A percentile compares a stretch with the other conserved stretches of the same genome.
phyloP scores from a whole-genome alignment of 2,888 invertebrate species.

The Iselma pallidipennis region DNA sequence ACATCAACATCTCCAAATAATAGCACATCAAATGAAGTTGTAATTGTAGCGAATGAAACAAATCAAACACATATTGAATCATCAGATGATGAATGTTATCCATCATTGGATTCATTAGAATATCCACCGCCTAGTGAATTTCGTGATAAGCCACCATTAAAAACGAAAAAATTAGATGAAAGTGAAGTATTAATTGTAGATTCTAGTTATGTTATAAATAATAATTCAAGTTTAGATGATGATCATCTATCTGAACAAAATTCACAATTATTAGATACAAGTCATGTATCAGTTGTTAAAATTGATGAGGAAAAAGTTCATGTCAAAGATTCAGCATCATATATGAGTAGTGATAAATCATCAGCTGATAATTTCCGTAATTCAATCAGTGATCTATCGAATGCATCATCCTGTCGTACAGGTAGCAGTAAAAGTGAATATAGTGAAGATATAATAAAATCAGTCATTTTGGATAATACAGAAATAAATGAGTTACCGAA shows the following conservation, averaged over 20 bases:
- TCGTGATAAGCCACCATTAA: constrained; percentile 51
- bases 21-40: constrained; percentile 69
- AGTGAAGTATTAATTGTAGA: constrained; percentile 81
- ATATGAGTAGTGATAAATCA: constrained; percentile 47
- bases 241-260: constrained; percentile 39
- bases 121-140: constrained; percentile 59
- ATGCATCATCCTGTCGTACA: constrained; percentile 50
- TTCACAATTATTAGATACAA: constrained; percentile 66
- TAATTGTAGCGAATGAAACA: constrained; percentile 76
- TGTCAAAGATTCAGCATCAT: constrained; percentile 68
- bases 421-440: constrained; percentile 49
- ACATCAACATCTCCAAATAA: constrained; percentile 57
- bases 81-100: constrained; percentile 74
- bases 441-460: constrained; percentile 56
- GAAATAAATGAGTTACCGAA: constrained; percentile 42
- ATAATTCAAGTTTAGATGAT: constrained; percentile 68
- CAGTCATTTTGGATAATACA: constrained; percentile 57
- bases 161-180: constrained; percentile 76
- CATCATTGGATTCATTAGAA: constrained; percentile 76
- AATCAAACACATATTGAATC: constrained; percentile 73
- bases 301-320: constrained; percentile 79
- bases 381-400: constrained; percentile 54
- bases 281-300: constrained; percentile 90
- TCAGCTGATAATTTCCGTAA: constrained; percentile 44
- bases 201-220: constrained; percentile 70